Evolutionary conservation across 2,797 vertebrate species (phyloP).

Genomic region (Acridotheres tristis): DNA sequence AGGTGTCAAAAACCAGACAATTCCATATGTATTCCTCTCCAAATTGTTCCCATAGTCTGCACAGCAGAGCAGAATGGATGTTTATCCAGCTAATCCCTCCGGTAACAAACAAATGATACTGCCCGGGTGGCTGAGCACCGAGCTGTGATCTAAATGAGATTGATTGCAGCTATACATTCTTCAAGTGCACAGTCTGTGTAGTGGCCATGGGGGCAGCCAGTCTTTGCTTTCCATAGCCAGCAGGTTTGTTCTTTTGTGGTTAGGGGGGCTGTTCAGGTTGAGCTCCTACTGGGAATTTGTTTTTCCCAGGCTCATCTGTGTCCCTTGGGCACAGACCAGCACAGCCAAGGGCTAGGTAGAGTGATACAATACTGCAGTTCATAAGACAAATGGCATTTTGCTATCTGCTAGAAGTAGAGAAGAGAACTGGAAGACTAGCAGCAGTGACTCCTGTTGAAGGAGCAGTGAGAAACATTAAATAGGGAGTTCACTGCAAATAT

Average conservation of each 20-base stretch:
- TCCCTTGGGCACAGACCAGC: not conserved
- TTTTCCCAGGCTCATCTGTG: not conserved
- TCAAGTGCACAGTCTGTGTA: not conserved
- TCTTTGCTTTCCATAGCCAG: not conserved
- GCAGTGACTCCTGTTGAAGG: not conserved
- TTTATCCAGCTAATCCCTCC: not conserved
- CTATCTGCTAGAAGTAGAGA: not conserved
- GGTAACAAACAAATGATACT: conserved; percentile 18
- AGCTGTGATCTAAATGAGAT: conserved; percentile 39
- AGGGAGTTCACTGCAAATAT: not conserved
- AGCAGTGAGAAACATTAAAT: not conserved
- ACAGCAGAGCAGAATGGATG: conserved; percentile 17
- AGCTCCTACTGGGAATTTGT: not conserved
- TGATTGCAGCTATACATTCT: not conserved
- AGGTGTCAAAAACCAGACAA: not conserved
- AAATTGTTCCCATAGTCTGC: not conserved
- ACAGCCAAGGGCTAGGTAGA: not conserved
- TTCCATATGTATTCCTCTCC: not conserved
- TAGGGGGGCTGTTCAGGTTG: not conserved
- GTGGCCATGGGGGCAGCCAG: not conserved
- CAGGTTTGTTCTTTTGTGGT: not conserved
- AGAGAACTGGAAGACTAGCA: not conserved
- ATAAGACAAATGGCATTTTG: not conserved
- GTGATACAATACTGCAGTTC: not conserved
- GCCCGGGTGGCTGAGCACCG: not conserved